Evolutionary conservation across 35 echinoderm and acorn worm genomes (phyloP).

Genomic region (Ptychodera flava): DNA sequence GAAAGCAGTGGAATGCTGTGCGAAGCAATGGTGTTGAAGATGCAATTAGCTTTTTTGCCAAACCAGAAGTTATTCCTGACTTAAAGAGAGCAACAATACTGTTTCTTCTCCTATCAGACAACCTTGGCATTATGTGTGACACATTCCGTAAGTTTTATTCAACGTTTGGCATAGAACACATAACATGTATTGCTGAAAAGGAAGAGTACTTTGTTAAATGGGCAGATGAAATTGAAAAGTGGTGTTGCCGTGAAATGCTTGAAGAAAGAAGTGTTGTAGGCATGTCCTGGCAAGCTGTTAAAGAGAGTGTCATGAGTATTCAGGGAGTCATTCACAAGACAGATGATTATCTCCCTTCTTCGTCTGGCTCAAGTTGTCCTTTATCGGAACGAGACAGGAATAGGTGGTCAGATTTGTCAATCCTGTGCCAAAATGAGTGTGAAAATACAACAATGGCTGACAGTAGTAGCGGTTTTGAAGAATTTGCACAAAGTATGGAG

Average conservation of each 20-base stretch:
- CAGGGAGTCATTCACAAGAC: conserved; percentile 14
- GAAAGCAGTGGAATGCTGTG: conserved; percentile 36
- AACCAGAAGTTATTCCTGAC: conserved; percentile 30
- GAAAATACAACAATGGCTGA: no score
- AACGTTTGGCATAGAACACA: conserved; percentile 26
- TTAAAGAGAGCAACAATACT: conserved; percentile 32
- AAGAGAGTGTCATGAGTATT: conserved; percentile 32
- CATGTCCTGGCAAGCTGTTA: conserved; percentile 28
- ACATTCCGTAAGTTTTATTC: conserved; percentile 51
- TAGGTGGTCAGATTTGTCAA: conserved; percentile 51
- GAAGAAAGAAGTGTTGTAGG: no score
- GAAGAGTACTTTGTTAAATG: conserved; percentile 5
- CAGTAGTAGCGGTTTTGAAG: conserved; percentile 38
- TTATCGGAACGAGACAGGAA: conserved; percentile 22
- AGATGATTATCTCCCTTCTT: conserved; percentile 12
- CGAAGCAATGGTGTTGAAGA: conserved; percentile 31
- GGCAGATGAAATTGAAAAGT: conserved; percentile 14
- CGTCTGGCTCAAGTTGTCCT: neutral
- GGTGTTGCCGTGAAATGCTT: conserved; percentile 16
- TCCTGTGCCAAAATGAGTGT: conserved; percentile 56
- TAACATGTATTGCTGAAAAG: conserved; percentile 40
- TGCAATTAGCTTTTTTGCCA: conserved; percentile 37
- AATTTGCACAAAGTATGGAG: conserved; percentile 68
- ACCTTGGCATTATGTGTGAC: conserved; percentile 40
- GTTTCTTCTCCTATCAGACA: conserved; percentile 29